Percentiles rank a stretch among this genome's conserved stretches.
Conservation (phyloP, 2,888 invertebrate genomes). For the Escarpia spicata region DNA sequence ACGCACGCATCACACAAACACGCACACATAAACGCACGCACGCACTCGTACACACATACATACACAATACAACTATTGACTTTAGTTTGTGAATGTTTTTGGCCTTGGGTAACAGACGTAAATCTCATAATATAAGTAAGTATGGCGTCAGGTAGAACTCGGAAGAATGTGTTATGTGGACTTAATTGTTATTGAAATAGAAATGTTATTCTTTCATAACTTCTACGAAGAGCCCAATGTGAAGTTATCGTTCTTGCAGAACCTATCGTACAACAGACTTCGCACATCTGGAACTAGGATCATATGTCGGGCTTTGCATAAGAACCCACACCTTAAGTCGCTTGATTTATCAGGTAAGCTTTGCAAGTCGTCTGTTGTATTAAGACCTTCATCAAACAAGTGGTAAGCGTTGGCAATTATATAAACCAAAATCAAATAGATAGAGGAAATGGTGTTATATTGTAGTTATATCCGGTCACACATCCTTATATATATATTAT, state of each 20-base stretch:
- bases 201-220: not conserved
- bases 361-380: not conserved
- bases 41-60: too few relatives aligned
- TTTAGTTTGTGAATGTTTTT: too few relatives aligned
- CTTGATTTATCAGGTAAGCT: conserved; percentile 34
- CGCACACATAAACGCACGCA: too few relatives aligned
- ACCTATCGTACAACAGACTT: conserved; percentile 33
- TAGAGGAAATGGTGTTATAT: not conserved
- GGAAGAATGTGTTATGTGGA: not conserved
- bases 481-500: not conserved
- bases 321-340: conserved; percentile 32
- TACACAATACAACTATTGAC: too few relatives aligned
- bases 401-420: not conserved
- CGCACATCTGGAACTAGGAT: conserved; percentile 26
- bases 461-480: not conserved
- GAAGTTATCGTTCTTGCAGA: not conserved
- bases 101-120: too few relatives aligned
- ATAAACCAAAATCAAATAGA: not conserved
- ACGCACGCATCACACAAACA: too few relatives aligned
- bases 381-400: not conserved
- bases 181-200: not conserved
- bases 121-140: too few relatives aligned
- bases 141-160: too few relatives aligned
- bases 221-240: not conserved
- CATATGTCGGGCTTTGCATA: conserved; percentile 31